Evolutionary conservation across 2,113 vertebrate genomes (phyloP).

Genomic region (Oostethus manadensis): DNA sequence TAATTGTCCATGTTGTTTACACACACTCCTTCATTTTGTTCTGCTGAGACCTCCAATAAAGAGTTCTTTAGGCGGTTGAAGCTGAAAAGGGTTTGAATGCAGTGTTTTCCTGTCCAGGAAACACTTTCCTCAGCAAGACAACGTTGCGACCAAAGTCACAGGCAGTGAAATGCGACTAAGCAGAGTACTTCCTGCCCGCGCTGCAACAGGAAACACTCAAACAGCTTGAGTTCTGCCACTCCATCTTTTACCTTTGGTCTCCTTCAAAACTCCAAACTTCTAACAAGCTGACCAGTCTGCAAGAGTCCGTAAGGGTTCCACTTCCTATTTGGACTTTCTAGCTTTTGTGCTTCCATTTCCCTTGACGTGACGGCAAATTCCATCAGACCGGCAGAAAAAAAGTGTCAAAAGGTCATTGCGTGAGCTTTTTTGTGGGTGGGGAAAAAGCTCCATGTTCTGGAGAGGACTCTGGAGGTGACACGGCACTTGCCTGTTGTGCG

Average conservation of each 20-base stretch:
- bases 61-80: neutral
- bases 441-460: conserved; percentile 7
- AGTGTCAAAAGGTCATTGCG: conserved; percentile 15
- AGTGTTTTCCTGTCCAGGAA: conserved; percentile 28
- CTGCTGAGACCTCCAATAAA: neutral
- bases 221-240: conserved; percentile 52
- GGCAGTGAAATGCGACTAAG: conserved; percentile 51
- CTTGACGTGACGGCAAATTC: conserved; percentile 21
- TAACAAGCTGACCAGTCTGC: too few relatives aligned
- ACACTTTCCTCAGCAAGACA: conserved; percentile 40
- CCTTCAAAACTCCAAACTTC: neutral
- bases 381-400: conserved; percentile 13
- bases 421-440: conserved; percentile 20
- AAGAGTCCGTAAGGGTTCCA: neutral
- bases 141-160: conserved; percentile 39
- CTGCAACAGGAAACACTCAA: conserved; percentile 70
- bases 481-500: conserved; percentile 43
- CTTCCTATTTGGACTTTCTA: neutral
- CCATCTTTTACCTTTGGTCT: neutral
- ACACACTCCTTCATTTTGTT: neutral
- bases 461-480: conserved; percentile 37
- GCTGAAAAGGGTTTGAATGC: conserved; percentile 10
- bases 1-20: conserved; percentile 7
- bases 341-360: conserved; percentile 34
- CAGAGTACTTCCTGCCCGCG: conserved; percentile 68